Evolutionary conservation across 2,797 vertebrate species (phyloP).

Genomic region (Poeciliopsis infans): DNA sequence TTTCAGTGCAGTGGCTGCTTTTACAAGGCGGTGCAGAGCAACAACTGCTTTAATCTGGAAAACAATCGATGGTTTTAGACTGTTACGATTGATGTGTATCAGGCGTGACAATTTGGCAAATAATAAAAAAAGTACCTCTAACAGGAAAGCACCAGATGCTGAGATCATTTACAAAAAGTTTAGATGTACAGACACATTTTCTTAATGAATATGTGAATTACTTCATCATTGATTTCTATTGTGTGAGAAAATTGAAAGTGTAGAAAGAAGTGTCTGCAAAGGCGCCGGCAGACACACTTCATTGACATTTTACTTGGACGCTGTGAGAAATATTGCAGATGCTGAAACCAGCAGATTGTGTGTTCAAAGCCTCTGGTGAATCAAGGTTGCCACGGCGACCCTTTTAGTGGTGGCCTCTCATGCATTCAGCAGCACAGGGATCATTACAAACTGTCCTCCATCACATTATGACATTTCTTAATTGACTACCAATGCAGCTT

Average conservation of each 20-base stretch:
- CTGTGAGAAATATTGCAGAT: conserved; percentile 75
- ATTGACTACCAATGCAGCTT: conserved; percentile 78
- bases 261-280: conserved; percentile 62
- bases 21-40: conserved; percentile 75
- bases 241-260: conserved; percentile 78
- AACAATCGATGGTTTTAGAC: conserved; percentile 82
- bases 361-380: conserved; percentile 76
- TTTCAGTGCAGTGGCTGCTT: conserved; percentile 78
- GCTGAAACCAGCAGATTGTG: conserved; percentile 78
- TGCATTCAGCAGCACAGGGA: conserved; percentile 77
- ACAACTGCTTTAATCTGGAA: conserved; percentile 83
- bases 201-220: conserved; percentile 85
- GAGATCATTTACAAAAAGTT: conserved; percentile 78
- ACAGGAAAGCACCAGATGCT: conserved; percentile 78
- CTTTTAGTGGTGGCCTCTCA: conserved; percentile 80
- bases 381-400: conserved; percentile 78
- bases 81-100: conserved; percentile 81
- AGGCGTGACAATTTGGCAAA: conserved; percentile 75
- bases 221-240: conserved; percentile 82
- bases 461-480: conserved; percentile 82
- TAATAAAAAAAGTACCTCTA: conserved; percentile 69
- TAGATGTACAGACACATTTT: conserved; percentile 77
- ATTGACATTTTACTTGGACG: conserved; percentile 76
- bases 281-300: conserved; percentile 70
- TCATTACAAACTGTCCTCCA: conserved; percentile 82